Evolutionary conservation across 2,113 vertebrate species (phyloP), one percentile per base, ranked within the genome.

Genomic region (Anarhynchus alexandrinus): DNA sequence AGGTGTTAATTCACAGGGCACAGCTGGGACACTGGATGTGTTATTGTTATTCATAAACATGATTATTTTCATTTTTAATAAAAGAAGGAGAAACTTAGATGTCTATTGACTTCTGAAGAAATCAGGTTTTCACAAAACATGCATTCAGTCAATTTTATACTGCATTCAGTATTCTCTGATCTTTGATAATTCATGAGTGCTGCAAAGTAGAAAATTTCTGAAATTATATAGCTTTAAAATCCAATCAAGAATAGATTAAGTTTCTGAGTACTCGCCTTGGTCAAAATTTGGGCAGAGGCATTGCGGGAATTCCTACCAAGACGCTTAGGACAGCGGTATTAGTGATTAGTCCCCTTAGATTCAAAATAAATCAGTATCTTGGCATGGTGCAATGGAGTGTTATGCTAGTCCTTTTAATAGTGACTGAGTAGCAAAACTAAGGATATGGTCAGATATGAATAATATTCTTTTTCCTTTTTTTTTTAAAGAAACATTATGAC

Each of bases 1-100:
- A 84, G 86, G 72, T 96, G 86, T 81, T 95, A 96, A 96, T 92
- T 94, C 69, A 90, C 43, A 86, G 64, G 79, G 36, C 54, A 80
- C 59, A 57, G 76, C 0, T 83, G 64, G 78, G 69, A 70, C 57
- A 62, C n/a, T 83, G n/a, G 15, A 86, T 64, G 21, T 34, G 27
- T 74, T 74, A 52, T 29, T 79, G 55, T 52, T 93, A 65, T 76
- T 86, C 52, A 88, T 64, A 90, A 92, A 92, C 22, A 66, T 40
- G 16, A 23, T 61, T 88, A 42, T 87, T 95, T 84, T 93, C 15
- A 20, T 70, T 81, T 94, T 86, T 88, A 90, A 73, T 74, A 81
- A 45, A 83, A 82, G 17, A 51, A 77, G 18, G 71, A 90, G 62
- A 74, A 90, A 86, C 82, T 83, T n/a, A 91, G 47, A 40, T 90